Base-by-base conservation (phyloP, 1,140 invertebrate species). In the Nephila pilipes region DNA sequence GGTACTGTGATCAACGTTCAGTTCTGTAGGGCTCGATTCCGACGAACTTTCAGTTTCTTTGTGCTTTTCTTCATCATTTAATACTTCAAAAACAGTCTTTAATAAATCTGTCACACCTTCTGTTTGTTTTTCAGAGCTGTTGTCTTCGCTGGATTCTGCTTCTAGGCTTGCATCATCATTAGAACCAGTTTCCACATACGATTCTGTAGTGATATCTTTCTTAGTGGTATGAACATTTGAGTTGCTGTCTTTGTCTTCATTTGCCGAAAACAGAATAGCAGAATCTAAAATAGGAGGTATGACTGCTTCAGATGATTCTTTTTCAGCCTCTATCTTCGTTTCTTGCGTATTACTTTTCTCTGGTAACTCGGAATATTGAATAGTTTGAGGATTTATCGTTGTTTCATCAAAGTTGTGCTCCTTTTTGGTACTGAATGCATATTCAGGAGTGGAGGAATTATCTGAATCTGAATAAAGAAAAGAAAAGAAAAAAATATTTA, bases 1-100 rank as follows among this genome's bases (percentile, higher is more conserved):
- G 25, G 81, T 83, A 32, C 29, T 32, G 22, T 38, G 14, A 55
- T 5, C 54, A n/a, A 2, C n/a, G 25, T 22, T 55, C 1, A 57
- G 10, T 54, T 57, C 81, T 55, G 22, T 16, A 55, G 81, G 81
- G 18, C 29, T 18, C 3, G 16, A 38, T 25, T 83, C 38, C 25
- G 36, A n/a, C 8, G 20, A 63, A 29, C 12, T 87, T 83, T 36
- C 32, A 32, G 29, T 5, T 20, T 18, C 69, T 75, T 18, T 36
- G 25, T 25, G 69, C 18, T 75, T 75, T 75, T 75, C 69, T 32
- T 75, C 69, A 8, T 75, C 81, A 8, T 83, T 83, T 83, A 83
- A 18, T 55, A 55, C 29, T 25, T 83, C 81, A 83, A 55, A 83
- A 54, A 16, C 81, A 3, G 81, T 54, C 12, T 83, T 83, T 46